These are phyloP conservation scores for Epirrhoe tristata DNA, from an alignment of 2,888 invertebrate species.

Conservation along the genomic window DNA sequence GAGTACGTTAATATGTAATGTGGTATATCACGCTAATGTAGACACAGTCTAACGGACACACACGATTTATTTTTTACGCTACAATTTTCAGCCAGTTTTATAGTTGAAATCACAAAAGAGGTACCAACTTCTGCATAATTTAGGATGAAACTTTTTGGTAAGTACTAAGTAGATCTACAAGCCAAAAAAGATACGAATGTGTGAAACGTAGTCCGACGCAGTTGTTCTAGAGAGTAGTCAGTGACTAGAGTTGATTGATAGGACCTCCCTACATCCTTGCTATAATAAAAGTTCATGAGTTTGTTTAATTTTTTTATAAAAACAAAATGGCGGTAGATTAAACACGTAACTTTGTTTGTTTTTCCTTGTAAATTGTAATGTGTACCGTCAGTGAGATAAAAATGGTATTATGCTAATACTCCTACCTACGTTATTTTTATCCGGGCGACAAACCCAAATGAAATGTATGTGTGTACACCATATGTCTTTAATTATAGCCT, in stretches of 20 bases:
- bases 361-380: not conserved
- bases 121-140: too few relatives aligned
- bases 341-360: too few relatives aligned
- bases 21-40: not conserved
- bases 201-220: too few relatives aligned
- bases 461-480: not conserved
- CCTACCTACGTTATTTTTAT: not conserved
- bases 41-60: not conserved
- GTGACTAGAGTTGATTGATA: too few relatives aligned
- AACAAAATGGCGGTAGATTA: too few relatives aligned
- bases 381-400: not conserved
- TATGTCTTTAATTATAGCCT: too few relatives aligned
- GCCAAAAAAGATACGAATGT: not conserved
- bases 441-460: not conserved
- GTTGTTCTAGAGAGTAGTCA: too few relatives aligned
- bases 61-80: not conserved
- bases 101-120: not conserved
- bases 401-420: not conserved
- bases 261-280: too few relatives aligned
- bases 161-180: too few relatives aligned
- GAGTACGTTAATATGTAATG: not conserved
- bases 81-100: not conserved
- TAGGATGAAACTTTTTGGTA: too few relatives aligned
- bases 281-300: too few relatives aligned
- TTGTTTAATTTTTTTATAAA: too few relatives aligned